Conservation (phyloP, 1,140 invertebrate genomes). For the Cotesia vestalis region DNA sequence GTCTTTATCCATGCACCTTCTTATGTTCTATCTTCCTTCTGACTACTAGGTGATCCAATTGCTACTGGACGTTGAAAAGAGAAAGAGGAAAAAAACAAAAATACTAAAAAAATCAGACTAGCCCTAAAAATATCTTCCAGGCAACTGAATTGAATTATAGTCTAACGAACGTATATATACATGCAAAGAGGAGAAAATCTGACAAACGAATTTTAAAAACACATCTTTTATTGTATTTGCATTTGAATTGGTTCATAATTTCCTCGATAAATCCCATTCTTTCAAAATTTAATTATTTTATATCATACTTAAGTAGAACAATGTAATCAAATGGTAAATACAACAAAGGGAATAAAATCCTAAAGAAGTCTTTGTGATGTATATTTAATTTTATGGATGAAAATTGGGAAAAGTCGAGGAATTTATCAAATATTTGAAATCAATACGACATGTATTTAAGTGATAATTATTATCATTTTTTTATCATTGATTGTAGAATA, state of each 20-base stretch:
- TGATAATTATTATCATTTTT: too few relatives aligned
- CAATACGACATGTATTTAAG: too few relatives aligned
- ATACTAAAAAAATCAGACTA: constrained; percentile 30
- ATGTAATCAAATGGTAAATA: too few relatives aligned
- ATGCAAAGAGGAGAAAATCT: constrained; percentile 19
- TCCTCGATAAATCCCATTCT: too few relatives aligned
- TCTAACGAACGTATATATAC: constrained; percentile 24
- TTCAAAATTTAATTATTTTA: too few relatives aligned
- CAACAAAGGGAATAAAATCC: too few relatives aligned
- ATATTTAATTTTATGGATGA: too few relatives aligned
- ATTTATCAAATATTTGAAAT: neutral
- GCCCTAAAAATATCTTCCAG: constrained; percentile 36
- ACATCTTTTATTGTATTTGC: neutral
- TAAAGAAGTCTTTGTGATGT: too few relatives aligned
- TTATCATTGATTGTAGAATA: too few relatives aligned
- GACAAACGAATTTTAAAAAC: neutral
- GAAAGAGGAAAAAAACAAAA: constrained; percentile 14
- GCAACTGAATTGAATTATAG: constrained; percentile 41
- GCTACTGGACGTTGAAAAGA: constrained; percentile 7
- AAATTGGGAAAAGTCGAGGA: too few relatives aligned
- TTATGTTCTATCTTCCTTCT: constrained; percentile 34
- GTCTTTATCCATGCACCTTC: constrained; percentile 34
- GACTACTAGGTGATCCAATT: constrained; percentile 4
- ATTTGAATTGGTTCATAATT: neutral
- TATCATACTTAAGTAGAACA: too few relatives aligned